A percentile compares a stretch with the other conserved stretches of the same genome.
Evolutionary conservation across 1,140 invertebrate genomes (phyloP).

Genomic region (Eupeodes corollae): DNA sequence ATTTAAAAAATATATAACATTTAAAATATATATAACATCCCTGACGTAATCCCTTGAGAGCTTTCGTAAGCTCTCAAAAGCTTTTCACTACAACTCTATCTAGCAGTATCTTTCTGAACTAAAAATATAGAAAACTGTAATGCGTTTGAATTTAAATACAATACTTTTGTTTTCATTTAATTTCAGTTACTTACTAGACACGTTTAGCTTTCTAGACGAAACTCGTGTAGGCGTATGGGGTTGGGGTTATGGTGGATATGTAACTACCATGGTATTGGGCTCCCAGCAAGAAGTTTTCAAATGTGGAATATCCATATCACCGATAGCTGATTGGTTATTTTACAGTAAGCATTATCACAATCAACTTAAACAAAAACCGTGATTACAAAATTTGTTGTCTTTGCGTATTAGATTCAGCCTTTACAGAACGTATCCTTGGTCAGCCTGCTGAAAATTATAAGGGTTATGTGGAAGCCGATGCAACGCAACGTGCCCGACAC

Average conservation of each 20-base stretch:
- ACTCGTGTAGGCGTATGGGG: slow-evolving; percentile 85
- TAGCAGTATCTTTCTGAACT: too few species aligned
- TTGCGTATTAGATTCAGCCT: slow-evolving; percentile 83
- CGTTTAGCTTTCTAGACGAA: slow-evolving; percentile 73
- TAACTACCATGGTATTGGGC: slow-evolving; percentile 77
- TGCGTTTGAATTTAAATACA: too few species aligned
- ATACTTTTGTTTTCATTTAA: slow-evolving; percentile 21
- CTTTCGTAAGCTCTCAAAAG: too few species aligned
- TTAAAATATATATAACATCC: too few species aligned
- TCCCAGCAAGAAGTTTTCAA: slow-evolving; percentile 76
- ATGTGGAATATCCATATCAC: slow-evolving; percentile 86
- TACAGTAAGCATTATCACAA: slow-evolving; percentile 83
- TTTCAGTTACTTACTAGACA: slow-evolving; percentile 65
- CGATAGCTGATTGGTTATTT: slow-evolving; percentile 88
- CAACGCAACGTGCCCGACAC: slow-evolving; percentile 71
- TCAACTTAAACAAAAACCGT: neutral
- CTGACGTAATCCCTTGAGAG: too few species aligned
- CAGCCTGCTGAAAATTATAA: slow-evolving; percentile 79
- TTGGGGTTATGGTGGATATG: slow-evolving; percentile 94
- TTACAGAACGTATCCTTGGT: slow-evolving; percentile 86
- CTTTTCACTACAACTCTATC: too few species aligned
- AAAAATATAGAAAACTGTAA: too few species aligned
- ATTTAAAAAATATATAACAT: too few species aligned
- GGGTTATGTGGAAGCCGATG: slow-evolving; percentile 84
- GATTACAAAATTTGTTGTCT: neutral